phyloP scores from a whole-genome alignment of 2,888 invertebrate genomes.

The Lottia gigantea region DNA sequence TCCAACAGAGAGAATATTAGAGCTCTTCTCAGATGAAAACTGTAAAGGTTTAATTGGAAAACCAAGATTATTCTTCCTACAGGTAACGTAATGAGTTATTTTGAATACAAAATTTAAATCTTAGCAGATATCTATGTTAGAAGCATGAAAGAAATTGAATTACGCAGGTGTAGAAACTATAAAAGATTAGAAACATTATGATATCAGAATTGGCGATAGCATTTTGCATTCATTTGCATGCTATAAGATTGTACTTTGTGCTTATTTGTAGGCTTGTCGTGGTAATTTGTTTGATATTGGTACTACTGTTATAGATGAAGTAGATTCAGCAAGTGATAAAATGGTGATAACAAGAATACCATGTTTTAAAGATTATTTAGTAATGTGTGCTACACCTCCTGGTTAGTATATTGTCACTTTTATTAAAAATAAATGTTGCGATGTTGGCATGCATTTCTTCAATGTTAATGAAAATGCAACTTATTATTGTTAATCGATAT shows the following conservation, averaged over 20 bases:
- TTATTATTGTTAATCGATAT: too few relatives aligned
- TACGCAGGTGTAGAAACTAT: too few relatives aligned
- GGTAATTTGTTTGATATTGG: slow-evolving; percentile 50
- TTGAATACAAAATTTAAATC: too few relatives aligned
- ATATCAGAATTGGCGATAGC: too few relatives aligned
- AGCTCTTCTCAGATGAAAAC: slow-evolving; percentile 74
- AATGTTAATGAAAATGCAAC: too few relatives aligned
- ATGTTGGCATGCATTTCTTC: too few relatives aligned
- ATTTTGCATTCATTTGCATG: too few relatives aligned
- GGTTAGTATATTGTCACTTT: slow-evolving; percentile 27
- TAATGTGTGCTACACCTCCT: slow-evolving; percentile 49
- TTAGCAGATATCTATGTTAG: too few relatives aligned
- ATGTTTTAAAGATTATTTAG: slow-evolving; percentile 41
- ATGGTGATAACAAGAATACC: slow-evolving; percentile 56
- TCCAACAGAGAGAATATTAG: slow-evolving; percentile 70
- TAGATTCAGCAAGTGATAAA: slow-evolving; percentile 75
- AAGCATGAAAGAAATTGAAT: too few relatives aligned
- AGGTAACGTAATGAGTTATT: slow-evolving; percentile 67
- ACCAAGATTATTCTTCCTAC: slow-evolving; percentile 79
- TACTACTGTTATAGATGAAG: slow-evolving; percentile 72
- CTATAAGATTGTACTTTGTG: too few relatives aligned
- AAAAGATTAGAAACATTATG: too few relatives aligned
- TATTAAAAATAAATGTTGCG: too few relatives aligned
- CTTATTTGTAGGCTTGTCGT: slow-evolving; percentile 53
- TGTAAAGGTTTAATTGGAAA: slow-evolving; percentile 88